Evolutionary conservation across 2,888 invertebrate genomes (phyloP).

Genomic region (Mechanitis messenoides): DNA sequence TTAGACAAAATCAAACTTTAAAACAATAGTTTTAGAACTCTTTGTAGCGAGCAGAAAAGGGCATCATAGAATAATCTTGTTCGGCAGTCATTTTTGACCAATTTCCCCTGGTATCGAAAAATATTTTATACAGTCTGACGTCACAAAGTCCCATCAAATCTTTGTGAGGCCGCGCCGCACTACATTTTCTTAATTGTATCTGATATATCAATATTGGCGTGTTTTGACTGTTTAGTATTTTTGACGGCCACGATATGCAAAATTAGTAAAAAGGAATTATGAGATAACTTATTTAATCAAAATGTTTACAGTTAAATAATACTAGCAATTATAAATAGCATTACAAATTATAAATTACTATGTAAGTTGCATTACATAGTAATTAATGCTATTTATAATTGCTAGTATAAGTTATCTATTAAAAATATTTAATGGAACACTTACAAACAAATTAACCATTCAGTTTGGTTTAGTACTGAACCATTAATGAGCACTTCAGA

Average conservation of each 20-base stretch:
- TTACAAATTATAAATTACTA: too few species aligned
- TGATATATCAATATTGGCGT: constrained; percentile 20
- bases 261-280: too few species aligned
- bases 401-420: too few species aligned
- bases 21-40: constrained; percentile 31
- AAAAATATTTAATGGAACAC: too few species aligned
- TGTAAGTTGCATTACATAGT: too few species aligned
- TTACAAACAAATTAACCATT: too few species aligned
- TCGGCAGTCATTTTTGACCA: constrained; percentile 64
- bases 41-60: constrained; percentile 30
- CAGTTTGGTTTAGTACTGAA: too few species aligned
- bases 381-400: too few species aligned
- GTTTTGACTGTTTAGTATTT: constrained; percentile 16
- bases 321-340: too few species aligned
- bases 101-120: constrained; percentile 63
- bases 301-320: too few species aligned
- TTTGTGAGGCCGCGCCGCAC: constrained; percentile 26
- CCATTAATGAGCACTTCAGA: too few species aligned
- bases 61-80: constrained; percentile 55
- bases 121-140: constrained; percentile 54
- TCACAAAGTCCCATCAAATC: constrained; percentile 42
- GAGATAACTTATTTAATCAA: too few species aligned
- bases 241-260: not conserved
- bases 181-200: constrained; percentile 25
- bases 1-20: constrained; percentile 43